Evolutionary conservation across 2,888 invertebrate genomes (phyloP).

Genomic region (Calameuta pallipes): DNA sequence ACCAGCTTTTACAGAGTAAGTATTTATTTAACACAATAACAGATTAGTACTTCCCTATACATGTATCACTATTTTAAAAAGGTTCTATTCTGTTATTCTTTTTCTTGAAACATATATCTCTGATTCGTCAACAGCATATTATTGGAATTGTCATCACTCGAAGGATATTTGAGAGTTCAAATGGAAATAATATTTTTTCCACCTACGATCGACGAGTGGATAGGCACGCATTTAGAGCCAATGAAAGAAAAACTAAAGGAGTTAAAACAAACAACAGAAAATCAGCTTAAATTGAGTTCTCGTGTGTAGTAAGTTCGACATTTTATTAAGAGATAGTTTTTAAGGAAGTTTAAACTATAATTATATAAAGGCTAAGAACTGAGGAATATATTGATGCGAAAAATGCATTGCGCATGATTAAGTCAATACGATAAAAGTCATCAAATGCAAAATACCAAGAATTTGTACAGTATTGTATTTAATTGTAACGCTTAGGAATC

Average conservation of each 20-base stretch:
- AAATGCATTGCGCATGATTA: neutral
- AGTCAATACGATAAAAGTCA: neutral
- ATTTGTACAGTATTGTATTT: conserved; percentile 1
- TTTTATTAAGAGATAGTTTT: conserved; percentile 30
- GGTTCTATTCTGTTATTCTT: conserved; percentile 14
- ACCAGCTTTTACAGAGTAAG: conserved; percentile 72
- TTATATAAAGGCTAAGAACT: neutral
- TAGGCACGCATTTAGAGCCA: conserved; percentile 71
- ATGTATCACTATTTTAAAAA: neutral
- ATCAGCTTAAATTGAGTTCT: conserved; percentile 67
- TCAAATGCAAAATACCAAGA: neutral
- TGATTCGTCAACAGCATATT: conserved; percentile 64
- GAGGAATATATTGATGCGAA: neutral
- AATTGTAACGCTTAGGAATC: neutral
- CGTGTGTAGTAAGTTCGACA: conserved; percentile 40
- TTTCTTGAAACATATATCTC: conserved; percentile 12
- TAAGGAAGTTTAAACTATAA: conserved; percentile 21
- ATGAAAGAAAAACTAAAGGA: conserved; percentile 68
- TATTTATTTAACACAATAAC: conserved; percentile 32
- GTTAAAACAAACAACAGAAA: conserved; percentile 69
- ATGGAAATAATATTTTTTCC: conserved; percentile 70
- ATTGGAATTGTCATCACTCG: conserved; percentile 68
- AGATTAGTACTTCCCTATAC: conserved; percentile 1
- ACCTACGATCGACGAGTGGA: conserved; percentile 73
- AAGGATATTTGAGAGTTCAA: conserved; percentile 68